A percentile compares a stretch with the other conserved stretches of the same genome.
phyloP scores from a whole-genome alignment of 2,797 vertebrate species.

The Arctocebus calabarensis region DNA sequence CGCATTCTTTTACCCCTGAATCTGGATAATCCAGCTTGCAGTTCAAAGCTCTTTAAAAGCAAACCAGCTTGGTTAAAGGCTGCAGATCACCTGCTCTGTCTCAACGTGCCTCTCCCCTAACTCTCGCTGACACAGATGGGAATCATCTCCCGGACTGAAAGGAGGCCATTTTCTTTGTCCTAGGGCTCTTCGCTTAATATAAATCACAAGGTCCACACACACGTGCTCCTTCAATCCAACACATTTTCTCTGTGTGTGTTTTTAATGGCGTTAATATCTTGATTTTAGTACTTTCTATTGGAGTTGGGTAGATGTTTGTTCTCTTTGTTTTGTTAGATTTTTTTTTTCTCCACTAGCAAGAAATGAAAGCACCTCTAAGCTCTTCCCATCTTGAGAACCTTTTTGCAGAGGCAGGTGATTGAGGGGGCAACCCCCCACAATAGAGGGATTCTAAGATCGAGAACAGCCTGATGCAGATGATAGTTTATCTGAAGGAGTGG shows the following conservation, averaged over 20 bases:
- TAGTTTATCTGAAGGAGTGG: slow-evolving; percentile 3
- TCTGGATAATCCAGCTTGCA: slow-evolving; percentile 14
- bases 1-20: neutral
- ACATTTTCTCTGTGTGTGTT: neutral
- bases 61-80: neutral
- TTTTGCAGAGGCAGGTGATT: neutral
- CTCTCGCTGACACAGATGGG: slow-evolving; percentile 62
- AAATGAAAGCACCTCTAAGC: neutral
- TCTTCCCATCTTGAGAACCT: slow-evolving; percentile 51
- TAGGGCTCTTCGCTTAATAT: neutral
- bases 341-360: neutral
- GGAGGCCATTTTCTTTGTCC: neutral
- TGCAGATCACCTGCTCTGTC: slow-evolving; percentile 52
- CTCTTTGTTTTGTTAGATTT: neutral
- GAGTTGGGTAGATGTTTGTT: neutral
- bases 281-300: slow-evolving; percentile 9
- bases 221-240: neutral
- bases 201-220: neutral
- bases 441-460: neutral
- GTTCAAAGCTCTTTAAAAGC: slow-evolving; percentile 74
- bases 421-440: neutral
- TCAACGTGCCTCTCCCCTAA: slow-evolving; percentile 19
- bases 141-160: neutral
- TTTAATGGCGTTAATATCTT: neutral
- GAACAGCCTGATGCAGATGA: neutral